Conservation (phyloP, 2,797 vertebrate genomes). For the Urophycis tenuis region DNA sequence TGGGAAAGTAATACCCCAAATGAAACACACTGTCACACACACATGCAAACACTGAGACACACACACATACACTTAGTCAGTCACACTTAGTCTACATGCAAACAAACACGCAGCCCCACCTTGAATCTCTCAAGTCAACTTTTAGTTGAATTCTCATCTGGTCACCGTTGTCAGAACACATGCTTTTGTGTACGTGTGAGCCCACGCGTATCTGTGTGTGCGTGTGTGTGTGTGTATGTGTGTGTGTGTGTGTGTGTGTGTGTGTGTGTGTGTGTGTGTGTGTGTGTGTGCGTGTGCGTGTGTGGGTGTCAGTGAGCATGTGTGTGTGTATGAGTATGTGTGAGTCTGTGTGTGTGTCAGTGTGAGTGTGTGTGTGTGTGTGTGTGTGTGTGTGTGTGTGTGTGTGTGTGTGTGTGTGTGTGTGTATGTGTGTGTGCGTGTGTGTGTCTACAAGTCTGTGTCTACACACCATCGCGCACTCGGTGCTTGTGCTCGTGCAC, state of each 20-base stretch:
- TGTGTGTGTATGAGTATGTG: background rate
- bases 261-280: slow-evolving; percentile 21
- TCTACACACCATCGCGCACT: background rate
- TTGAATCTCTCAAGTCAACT: background rate
- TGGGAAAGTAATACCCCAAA: background rate
- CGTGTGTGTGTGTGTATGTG: slow-evolving; percentile 1
- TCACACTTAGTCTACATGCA: background rate
- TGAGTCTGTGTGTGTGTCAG: slow-evolving; percentile 12
- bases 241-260: slow-evolving; percentile 8
- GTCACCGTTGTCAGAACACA: background rate
- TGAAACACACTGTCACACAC: background rate
- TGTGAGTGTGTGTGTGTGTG: slow-evolving; percentile 10
- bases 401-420: slow-evolving; percentile 8
- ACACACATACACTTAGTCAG: slow-evolving; percentile 3
- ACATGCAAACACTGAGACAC: background rate
- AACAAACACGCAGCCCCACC: background rate
- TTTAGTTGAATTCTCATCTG: background rate
- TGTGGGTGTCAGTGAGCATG: slow-evolving; percentile 7
- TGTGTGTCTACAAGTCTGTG: background rate
- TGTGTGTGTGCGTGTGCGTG: slow-evolving; percentile 11
- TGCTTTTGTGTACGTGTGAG: background rate
- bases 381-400: slow-evolving; percentile 13
- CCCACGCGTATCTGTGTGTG: slow-evolving; percentile 3
- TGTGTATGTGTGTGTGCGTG: slow-evolving; percentile 9
- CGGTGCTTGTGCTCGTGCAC: background rate